Conservation (phyloP, 2,888 invertebrate genomes). For the Embidobia sp. region DNA sequence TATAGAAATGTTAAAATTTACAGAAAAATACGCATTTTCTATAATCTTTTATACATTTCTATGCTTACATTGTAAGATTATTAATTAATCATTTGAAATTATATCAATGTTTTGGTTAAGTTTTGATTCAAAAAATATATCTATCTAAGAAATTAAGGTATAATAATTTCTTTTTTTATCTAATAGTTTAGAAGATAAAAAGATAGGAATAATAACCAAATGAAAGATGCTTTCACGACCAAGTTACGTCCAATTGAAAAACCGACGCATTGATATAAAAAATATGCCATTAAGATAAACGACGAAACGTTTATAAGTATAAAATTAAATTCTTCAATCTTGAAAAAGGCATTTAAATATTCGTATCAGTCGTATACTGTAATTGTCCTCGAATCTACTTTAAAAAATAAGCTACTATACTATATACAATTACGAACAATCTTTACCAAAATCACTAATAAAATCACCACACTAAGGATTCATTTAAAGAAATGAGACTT, state of each 20-base stretch:
- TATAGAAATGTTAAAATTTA: constrained; percentile 64
- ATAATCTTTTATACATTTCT: constrained; percentile 66
- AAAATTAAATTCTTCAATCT: constrained; percentile 42
- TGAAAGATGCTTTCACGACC: too few species aligned
- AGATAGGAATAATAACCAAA: too few species aligned
- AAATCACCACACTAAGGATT: constrained; percentile 8
- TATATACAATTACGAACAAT: constrained; percentile 46
- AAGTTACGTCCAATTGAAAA: neutral
- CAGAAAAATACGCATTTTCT: constrained; percentile 63
- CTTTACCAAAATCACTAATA: constrained; percentile 15
- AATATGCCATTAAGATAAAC: constrained; percentile 28
- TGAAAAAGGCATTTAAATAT: constrained; percentile 57
- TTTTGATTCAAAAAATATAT: constrained; percentile 30
- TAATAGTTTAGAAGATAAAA: too few species aligned
- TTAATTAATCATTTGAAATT: neutral
- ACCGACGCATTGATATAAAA: constrained; percentile 21
- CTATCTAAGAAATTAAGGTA: neutral
- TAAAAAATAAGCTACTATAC: constrained; percentile 58
- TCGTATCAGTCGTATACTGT: constrained; percentile 61
- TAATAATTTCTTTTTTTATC: neutral
- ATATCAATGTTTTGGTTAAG: too few species aligned
- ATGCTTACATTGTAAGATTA: constrained; percentile 57
- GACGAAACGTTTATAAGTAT: constrained; percentile 41
- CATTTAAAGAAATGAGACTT: neutral
- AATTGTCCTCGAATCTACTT: constrained; percentile 53